Evolutionary conservation across 1,140 invertebrate genomes (phyloP).

Genomic region (Aphaenogaster rudis): DNA sequence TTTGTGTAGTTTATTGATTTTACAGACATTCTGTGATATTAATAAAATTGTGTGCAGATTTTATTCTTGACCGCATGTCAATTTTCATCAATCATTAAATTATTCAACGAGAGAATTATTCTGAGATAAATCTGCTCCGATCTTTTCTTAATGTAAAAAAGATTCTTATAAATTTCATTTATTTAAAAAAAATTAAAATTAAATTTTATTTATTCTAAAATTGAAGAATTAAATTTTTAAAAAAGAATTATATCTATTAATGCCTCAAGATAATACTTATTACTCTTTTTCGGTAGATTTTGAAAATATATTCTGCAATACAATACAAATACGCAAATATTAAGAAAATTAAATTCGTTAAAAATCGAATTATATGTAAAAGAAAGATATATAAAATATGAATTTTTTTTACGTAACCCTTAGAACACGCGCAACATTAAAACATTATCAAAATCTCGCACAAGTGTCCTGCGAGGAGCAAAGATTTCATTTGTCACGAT

Average conservation of each 20-base stretch:
- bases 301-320: neutral
- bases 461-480: neutral
- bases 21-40: neutral
- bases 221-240: neutral
- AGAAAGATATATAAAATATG: neutral
- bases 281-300: neutral
- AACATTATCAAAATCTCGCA: neutral
- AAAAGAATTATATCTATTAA: neutral
- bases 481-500: constrained; percentile 46
- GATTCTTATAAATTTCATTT: neutral
- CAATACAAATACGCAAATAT: neutral
- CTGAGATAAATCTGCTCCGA: neutral
- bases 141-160: neutral
- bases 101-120: neutral
- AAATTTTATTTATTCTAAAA: neutral
- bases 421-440: neutral
- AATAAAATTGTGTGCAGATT: neutral
- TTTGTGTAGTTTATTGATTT: neutral
- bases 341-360: neutral
- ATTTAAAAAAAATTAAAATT: neutral
- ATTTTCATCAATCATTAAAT: neutral
- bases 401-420: neutral
- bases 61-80: neutral
- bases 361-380: neutral
- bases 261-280: neutral